Evolutionary conservation across 2,113 vertebrate species (phyloP), one percentile per base, ranked within the genome.

Genomic region (Pelobates fuscus): DNA sequence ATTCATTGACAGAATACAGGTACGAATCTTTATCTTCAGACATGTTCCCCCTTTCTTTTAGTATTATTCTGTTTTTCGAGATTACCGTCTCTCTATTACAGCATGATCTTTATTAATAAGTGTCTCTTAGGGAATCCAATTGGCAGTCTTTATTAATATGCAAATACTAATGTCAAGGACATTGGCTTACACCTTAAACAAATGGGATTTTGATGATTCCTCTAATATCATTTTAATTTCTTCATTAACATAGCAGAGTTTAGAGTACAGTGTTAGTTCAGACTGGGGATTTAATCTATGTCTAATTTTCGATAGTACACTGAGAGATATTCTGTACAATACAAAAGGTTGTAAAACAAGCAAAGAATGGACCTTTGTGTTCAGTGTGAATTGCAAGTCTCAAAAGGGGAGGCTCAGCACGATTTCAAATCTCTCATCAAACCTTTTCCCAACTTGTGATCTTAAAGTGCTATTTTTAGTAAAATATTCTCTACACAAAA

Each of bases 101-200:
- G 58, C 41, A 5, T n/a, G n/a, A 52, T 52, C 44, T 67, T 68
- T 57, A 37, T 32, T 68, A 68, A 68, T 68, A 52, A 68, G 29
- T 5, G 20, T 68, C 66, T 72, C 70, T 52, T 2, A 30, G 44
- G 70, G 70, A 63, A 14, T 24, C 10, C 58, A 58, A 5, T 24
- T 37, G 70, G 43, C 27, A 24, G 30, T 52, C 29, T 46, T 72
- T 72, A 72, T 63, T 72, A 72, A 63, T 72, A 63, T 63, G 60
- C 70, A 63, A 72, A 72, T 63, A 63, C 43, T 61, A 52, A 63
- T 54, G 70, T 63, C 70, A 72, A 72, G 70, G 60, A 63, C 70
- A 49, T 20, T 17, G 69, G 70, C 58, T 62, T 54, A 54, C 46
- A 72, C 58, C 26, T 62, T 63, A 54, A 64, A 72, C 58, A 71